Base-by-base conservation (phyloP, 2,888 invertebrate genomes). In the Standfussiana lucernea region DNA sequence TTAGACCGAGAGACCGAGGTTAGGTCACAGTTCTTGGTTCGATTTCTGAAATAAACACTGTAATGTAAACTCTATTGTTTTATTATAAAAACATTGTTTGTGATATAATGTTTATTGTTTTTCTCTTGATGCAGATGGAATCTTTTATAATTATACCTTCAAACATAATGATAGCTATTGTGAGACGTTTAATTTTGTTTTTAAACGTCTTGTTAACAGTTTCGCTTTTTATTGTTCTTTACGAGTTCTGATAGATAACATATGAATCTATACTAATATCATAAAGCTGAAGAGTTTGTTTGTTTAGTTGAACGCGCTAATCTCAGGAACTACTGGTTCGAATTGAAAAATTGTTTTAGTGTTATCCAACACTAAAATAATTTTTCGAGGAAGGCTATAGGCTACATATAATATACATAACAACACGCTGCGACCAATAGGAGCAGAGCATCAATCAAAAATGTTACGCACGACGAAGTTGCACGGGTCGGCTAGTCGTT, bases 71-170 rank as follows among this genome's bases (percentile, higher is more conserved):
- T 45, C 13, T 45, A 75, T 76, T 37, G 35, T 56, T 65, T 53
- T 65, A 73, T 73, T 53, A 45, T 40, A 15, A 28, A 37, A 77
- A 45, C 35, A 62, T 10, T 18, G n/a, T 56, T 76, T 59, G 0
- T 40, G 5, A 50, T n/a, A 21, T 21, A 10, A 77, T 59, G 0
- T 11, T 59, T 28, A 50, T 59, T 50, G 40, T 66, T 79, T 79
- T 4, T 21, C 35, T 73, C 15, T 24, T n/a, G 21, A 50, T n/a
- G 18, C 24, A 28, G 56, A 65, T 78, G 8, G 0, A 10, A 61
- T 80, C 35, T 50, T 74, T 37, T 35, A 32, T 80, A 80, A 79
- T 79, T 59, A 59, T 40, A 18, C 28, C 5, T 59, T 65, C 13
- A 24, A 56, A 15, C 42, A 28, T 35, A 56, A 72, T 59, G 4